Evolutionary conservation across 2,888 invertebrate genomes (phyloP).

Genomic region (Alentia gelatinosa): DNA sequence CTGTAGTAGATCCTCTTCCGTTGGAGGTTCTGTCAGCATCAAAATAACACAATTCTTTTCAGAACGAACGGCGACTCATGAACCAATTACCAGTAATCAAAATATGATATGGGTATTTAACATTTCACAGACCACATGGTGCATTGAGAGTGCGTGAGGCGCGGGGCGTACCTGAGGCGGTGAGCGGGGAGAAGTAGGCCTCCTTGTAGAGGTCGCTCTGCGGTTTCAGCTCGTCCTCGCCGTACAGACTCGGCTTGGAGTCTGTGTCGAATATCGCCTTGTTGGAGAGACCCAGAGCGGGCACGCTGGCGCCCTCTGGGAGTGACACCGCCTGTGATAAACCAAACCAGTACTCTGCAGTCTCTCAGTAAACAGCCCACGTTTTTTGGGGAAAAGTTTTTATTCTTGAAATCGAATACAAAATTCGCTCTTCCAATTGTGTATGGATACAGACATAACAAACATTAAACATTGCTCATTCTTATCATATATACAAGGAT

Average conservation of each 20-base stretch:
- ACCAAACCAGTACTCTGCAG: too few relatives aligned
- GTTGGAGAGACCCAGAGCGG: constrained; percentile 96
- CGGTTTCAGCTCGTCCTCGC: constrained; percentile 69
- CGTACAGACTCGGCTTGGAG: constrained; percentile 66
- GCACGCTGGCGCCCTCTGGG: constrained; percentile 90
- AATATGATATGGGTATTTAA: neutral
- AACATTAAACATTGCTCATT: too few relatives aligned
- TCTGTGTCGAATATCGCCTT: constrained; percentile 88
- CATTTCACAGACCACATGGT: neutral
- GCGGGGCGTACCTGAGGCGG: neutral
- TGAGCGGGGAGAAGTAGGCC: constrained; percentile 83
- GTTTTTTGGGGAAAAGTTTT: too few relatives aligned
- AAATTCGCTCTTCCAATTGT: too few relatives aligned
- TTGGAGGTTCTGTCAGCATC: constrained; percentile 87
- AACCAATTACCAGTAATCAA: too few relatives aligned
- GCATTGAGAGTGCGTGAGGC: neutral
- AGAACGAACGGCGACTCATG: too few relatives aligned
- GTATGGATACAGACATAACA: too few relatives aligned
- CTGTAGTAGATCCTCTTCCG: constrained; percentile 94
- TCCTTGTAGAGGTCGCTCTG: constrained; percentile 85
- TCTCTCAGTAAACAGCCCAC: too few relatives aligned
- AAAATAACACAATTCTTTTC: too few relatives aligned
- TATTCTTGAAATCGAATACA: too few relatives aligned
- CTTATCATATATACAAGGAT: too few relatives aligned
- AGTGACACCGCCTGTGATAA: constrained; percentile 12